Conservation (phyloP, 2,797 vertebrate species). For the Pogoniulus pusillus region DNA sequence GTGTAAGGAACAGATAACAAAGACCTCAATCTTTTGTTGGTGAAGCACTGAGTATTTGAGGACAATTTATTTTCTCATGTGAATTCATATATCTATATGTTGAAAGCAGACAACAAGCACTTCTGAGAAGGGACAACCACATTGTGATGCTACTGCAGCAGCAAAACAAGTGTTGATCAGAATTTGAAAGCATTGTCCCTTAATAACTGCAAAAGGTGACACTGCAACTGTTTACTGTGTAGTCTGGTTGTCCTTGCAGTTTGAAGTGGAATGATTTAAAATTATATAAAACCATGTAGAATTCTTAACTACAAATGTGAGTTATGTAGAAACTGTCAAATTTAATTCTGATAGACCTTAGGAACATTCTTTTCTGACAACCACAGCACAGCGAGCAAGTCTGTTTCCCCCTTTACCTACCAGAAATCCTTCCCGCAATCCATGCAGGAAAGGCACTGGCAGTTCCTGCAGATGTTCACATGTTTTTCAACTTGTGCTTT, state of each 20-base stretch:
- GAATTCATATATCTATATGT: neutral
- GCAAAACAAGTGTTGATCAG: neutral
- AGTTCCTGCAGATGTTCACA: conserved; percentile 80
- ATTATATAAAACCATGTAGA: fast-evolving
- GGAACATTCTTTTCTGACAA: neutral
- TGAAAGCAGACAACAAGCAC: fast-evolving
- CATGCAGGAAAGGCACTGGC: conserved; percentile 91
- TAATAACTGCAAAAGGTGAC: neutral
- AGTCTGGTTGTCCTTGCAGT: neutral
- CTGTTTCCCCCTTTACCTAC: conserved; percentile 70
- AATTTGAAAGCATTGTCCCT: neutral
- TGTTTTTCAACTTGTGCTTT: conserved; percentile 95
- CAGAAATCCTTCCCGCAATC: conserved; percentile 97
- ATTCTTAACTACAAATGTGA: neutral
- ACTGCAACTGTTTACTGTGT: neutral
- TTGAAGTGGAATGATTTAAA: neutral
- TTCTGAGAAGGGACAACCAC: neutral
- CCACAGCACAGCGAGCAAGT: neutral
- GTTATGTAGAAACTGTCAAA: neutral
- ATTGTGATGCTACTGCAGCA: neutral
- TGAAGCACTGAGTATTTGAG: neutral
- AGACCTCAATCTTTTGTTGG: neutral
- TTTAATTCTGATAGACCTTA: neutral
- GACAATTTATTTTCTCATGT: neutral
- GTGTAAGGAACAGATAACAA: neutral